Evolutionary conservation across 2,797 vertebrate species (phyloP), one percentile per base, ranked within the genome.

Genomic region (Oreochromis mossambicus): DNA sequence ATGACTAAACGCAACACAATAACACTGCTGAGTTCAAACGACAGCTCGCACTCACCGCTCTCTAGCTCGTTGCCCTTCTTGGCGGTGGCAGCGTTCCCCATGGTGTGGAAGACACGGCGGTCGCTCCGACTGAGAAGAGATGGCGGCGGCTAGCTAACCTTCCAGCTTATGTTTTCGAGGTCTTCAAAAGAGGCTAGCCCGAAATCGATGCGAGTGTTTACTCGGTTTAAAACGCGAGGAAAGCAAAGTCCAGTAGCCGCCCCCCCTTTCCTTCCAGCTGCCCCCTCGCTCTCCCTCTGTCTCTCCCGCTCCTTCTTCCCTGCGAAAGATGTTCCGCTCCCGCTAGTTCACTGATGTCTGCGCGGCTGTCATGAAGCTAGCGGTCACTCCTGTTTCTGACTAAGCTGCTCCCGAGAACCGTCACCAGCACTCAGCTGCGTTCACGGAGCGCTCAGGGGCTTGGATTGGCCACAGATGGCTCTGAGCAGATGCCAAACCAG

Each of bases 1-100:
- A 61, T 63, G 19, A 41, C 17, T 1, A 52, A 76, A 78, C 6
- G 5, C 29, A 56, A n/a, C 76, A 77, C 21, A 12, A 76, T 70
- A 80, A 75, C 7, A 17, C 11, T 5, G 5, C 4, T 3, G 73
- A 78, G 24, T 52, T 26, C 50, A 19, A 85, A 52, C 6, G 79
- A 17, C 52, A 50, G 43, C 19, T 13, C 17, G 46, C 58, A 96
- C 97, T 98, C 96, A 98, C 98, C 98, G 96, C 98, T 99, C 96
- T 98, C 98, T 83, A 98, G 96, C 96, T 99, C 98, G 97, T 98
- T 97, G 97, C 98, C 98, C 95, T 98, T 98, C 97, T 98, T 98
- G 96, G 98, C 97, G 91, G 98, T 97, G 88, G 98, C 98, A 85
- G 98, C 97, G 97, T 99, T 98, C 90, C 98, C 98, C 98, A 98